Base-by-base conservation (phyloP, 2,888 invertebrate species). In the Conus canariensis region DNA sequence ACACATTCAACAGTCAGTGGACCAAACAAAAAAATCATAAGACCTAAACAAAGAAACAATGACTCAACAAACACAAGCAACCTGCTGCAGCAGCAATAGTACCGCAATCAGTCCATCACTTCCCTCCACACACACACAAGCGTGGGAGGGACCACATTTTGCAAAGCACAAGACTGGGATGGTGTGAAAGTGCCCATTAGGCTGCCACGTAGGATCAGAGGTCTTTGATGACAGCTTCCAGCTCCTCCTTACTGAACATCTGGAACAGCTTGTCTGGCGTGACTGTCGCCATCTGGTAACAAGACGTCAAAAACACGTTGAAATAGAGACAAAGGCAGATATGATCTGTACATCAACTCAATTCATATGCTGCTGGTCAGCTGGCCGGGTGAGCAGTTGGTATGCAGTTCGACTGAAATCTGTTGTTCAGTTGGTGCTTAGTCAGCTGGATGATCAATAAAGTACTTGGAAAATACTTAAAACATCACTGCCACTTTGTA, bases 171-270 rank as follows among this genome's bases (percentile, higher is more conserved):
- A 60, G 59, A 59, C 58, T 60, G n/a, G 56, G 14, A 7, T 16
- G n/a, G 10, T n/a, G 60, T 14, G 10, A 85, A 16, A 85, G 1
- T 7, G 45, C 45, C 45, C 45, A 3, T 45, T 4, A 45, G 45
- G 45, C 45, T 45, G 45, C 45, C 45, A 45, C 45, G 45, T 45
- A 45, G 45, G 45, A 58, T 91, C 88, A 95, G 74, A 96, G 95
- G 91, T 96, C 96, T 91, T 95, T 96, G 87, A 99, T 98, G 96
- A 98, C 98, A 97, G 98, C 98, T 94, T 99, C 98, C 0, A 99
- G 97, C 96, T 99, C 98, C 92, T 98, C 98, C 96, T 98, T 98
- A 5, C 97, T 97, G 95, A 98, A 98, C 98, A 99, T 98, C 94
- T 98, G 98, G 97, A 99, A 99, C 94, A 98, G 97, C 70, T 97